Percentiles rank a stretch among this genome's conserved stretches.
Evolutionary conservation across 2,888 invertebrate genomes (phyloP).

Genomic region (Shargacucullia verbasci): DNA sequence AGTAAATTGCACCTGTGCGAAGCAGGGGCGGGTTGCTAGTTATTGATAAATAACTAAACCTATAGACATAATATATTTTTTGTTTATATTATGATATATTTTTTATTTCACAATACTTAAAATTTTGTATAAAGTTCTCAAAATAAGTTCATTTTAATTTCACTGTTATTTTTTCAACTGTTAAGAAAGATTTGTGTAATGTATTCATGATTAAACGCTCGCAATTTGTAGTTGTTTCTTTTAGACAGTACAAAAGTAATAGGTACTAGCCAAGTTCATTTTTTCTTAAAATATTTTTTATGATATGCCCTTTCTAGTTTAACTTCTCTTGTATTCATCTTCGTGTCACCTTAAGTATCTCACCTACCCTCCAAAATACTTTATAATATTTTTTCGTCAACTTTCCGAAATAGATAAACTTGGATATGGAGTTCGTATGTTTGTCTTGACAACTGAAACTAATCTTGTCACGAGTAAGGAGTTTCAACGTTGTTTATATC

Average conservation of each 20-base stretch:
- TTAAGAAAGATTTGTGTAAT: too few relatives aligned
- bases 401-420: slow-evolving; percentile 69
- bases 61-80: too few relatives aligned
- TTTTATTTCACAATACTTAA: too few relatives aligned
- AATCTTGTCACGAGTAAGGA: slow-evolving; percentile 60
- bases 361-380: slow-evolving; percentile 64
- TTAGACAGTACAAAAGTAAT: background rate
- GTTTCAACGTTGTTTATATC: slow-evolving; percentile 58
- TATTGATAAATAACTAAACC: too few relatives aligned
- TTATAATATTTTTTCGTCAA: slow-evolving; percentile 69
- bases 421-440: slow-evolving; percentile 59
- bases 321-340: slow-evolving; percentile 29
- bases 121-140: too few relatives aligned
- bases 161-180: too few relatives aligned
- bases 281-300: background rate
- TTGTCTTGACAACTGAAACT: slow-evolving; percentile 60
- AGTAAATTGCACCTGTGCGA: too few relatives aligned
- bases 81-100: too few relatives aligned
- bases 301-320: slow-evolving; percentile 12
- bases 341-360: slow-evolving; percentile 41
- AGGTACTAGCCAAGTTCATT: background rate
- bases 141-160: too few relatives aligned
- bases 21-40: too few relatives aligned
- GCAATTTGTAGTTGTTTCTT: background rate
- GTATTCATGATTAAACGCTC: too few relatives aligned